phyloP scores from a whole-genome alignment of 2,797 vertebrate genomes.

The Megalops cyprinoides region DNA sequence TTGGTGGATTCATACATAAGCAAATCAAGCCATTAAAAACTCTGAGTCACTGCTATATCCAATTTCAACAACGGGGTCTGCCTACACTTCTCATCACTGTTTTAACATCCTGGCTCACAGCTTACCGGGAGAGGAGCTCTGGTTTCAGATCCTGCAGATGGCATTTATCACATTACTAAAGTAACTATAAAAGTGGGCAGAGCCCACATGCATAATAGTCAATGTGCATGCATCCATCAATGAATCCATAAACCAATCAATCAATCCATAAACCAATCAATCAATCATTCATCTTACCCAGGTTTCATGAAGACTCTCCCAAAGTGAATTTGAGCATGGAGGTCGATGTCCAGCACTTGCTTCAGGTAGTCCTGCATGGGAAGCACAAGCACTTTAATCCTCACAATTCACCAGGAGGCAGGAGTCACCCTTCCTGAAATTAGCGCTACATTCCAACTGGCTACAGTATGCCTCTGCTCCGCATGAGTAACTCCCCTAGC shows the following conservation, averaged over 20 bases:
- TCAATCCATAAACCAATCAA: slow-evolving; percentile 19
- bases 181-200: no score
- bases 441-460: neutral
- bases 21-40: neutral
- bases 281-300: slow-evolving; percentile 75
- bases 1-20: neutral
- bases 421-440: neutral
- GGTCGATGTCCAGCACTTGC: slow-evolving; percentile 98
- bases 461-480: neutral
- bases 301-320: slow-evolving; percentile 99
- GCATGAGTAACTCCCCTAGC: slow-evolving; percentile 8
- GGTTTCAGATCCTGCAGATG: no score
- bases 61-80: no score
- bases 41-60: neutral
- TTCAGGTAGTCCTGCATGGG: slow-evolving; percentile 93
- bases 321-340: slow-evolving; percentile 98
- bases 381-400: neutral
- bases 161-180: no score
- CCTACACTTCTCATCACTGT: no score
- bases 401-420: neutral
- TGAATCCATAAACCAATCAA: neutral
- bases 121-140: no score
- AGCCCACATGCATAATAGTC: no score
- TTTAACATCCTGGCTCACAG: no score
- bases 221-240: neutral